A percentile compares a stretch with the other conserved stretches of the same genome.
Evolutionary conservation across 2,113 vertebrate genomes (phyloP).

Genomic region (Ahaetulla prasina): DNA sequence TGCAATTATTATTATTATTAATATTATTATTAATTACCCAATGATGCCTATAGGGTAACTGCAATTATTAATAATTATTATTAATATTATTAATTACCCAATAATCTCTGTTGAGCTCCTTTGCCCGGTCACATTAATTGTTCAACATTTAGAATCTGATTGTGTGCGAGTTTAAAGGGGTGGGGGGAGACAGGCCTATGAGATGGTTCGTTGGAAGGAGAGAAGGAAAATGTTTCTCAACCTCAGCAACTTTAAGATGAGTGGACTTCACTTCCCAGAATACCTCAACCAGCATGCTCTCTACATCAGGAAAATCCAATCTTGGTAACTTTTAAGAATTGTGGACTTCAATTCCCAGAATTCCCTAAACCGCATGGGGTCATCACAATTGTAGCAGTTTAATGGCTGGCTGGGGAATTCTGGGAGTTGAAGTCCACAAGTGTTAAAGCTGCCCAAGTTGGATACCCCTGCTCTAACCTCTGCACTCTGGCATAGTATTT

Average conservation of each 20-base stretch:
- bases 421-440: not conserved
- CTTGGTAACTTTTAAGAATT: not conserved
- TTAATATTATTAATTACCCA: not conserved
- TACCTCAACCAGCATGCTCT: not conserved
- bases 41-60: too few relatives aligned
- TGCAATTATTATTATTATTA: not conserved
- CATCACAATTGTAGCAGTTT: too few relatives aligned
- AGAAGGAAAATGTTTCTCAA: not conserved
- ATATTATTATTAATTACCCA: not conserved
- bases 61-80: too few relatives aligned
- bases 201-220: not conserved
- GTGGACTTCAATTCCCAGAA: not conserved
- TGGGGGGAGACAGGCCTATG: not conserved
- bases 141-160: rapidly evolving
- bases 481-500: slow-evolving; percentile 19
- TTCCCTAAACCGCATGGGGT: not conserved
- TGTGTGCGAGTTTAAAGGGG: not conserved
- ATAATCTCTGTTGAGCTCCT: not conserved
- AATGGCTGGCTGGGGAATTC: too few relatives aligned
- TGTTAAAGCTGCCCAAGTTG: not conserved
- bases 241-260: not conserved
- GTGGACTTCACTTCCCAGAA: not conserved
- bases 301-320: not conserved
- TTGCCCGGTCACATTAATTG: not conserved
- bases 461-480: not conserved